These are phyloP conservation scores for Rhinoraja longicauda DNA, from an alignment of 2,797 vertebrate species.

Conservation along the genomic window DNA sequence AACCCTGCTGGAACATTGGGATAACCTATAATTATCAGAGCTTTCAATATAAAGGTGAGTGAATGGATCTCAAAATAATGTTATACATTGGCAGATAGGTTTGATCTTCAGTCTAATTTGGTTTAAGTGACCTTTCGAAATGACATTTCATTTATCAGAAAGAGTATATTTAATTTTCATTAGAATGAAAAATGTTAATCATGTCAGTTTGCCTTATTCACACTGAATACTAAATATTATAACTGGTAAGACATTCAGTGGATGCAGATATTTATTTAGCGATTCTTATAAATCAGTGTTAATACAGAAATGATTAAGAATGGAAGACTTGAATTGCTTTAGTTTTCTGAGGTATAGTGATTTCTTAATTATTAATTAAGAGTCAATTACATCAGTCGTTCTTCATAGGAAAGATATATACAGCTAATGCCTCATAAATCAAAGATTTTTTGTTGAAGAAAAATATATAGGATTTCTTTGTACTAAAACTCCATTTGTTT, in stretches of 20 bases:
- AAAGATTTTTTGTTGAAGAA: constrained; percentile 9
- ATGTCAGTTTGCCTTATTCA: constrained; percentile 38
- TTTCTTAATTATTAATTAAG: constrained; percentile 39
- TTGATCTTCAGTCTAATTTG: constrained; percentile 38
- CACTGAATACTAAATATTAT: constrained; percentile 32
- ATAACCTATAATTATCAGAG: constrained; percentile 39
- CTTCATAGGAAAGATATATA: constrained; percentile 28
- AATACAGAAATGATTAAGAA: constrained; percentile 39
- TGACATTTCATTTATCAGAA: constrained; percentile 39
- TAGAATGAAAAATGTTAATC: constrained; percentile 37
- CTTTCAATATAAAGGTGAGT: constrained; percentile 37
- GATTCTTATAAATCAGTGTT: constrained; percentile 35
- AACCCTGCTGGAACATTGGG: background rate
- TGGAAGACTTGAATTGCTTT: constrained; percentile 37
- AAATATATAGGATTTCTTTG: background rate
- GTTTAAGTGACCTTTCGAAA: constrained; percentile 39
- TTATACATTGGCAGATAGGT: constrained; percentile 38
- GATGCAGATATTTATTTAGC: constrained; percentile 37
- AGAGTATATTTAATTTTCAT: constrained; percentile 39
- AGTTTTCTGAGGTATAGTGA: constrained; percentile 35
- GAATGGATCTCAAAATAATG: constrained; percentile 39
- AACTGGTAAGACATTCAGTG: constrained; percentile 2
- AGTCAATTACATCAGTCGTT: constrained; percentile 30
- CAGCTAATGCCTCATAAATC: background rate
- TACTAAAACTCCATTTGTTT: background rate